These are phyloP conservation scores for Lerema accius DNA, from an alignment of 1,140 invertebrate species.

Conservation along the genomic window DNA sequence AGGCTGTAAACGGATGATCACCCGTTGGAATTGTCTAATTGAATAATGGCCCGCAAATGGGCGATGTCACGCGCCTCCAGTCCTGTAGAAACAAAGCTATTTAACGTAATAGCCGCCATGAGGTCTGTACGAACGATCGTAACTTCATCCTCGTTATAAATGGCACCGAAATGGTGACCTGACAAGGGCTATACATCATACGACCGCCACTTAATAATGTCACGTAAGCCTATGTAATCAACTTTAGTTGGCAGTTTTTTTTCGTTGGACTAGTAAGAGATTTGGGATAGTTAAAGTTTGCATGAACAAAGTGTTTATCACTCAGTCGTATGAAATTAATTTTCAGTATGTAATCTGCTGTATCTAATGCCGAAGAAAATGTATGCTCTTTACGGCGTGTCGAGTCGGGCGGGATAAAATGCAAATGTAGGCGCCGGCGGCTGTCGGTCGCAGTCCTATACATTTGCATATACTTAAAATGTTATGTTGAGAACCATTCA, in stretches of 20 bases:
- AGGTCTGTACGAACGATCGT: neutral
- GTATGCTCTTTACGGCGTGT: neutral
- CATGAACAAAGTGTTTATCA: too few relatives aligned
- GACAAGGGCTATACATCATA: conserved; percentile 6
- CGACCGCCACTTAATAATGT: too few relatives aligned
- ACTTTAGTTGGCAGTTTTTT: too few relatives aligned
- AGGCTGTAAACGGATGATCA: conserved; percentile 22
- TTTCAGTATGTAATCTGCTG: too few relatives aligned
- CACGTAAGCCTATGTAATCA: too few relatives aligned
- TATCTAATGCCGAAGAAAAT: neutral
- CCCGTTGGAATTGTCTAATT: conserved; percentile 29
- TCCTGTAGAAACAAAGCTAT: conserved; percentile 3
- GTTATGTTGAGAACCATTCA: neutral
- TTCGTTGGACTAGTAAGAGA: too few relatives aligned
- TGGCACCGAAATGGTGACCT: neutral
- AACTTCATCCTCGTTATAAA: conserved; percentile 19
- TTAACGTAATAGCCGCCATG: neutral
- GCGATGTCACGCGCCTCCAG: conserved; percentile 20
- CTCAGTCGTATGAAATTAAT: too few relatives aligned
- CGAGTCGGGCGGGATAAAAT: conserved; percentile 6
- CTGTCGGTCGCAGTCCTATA: conserved; percentile 12
- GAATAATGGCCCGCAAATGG: conserved; percentile 31
- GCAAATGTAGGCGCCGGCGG: too few relatives aligned
- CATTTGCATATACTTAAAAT: conserved; percentile 27
- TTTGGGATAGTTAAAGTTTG: too few relatives aligned